Conservation (phyloP, 2,113 vertebrate species). For the Corydoras sp. region DNA sequence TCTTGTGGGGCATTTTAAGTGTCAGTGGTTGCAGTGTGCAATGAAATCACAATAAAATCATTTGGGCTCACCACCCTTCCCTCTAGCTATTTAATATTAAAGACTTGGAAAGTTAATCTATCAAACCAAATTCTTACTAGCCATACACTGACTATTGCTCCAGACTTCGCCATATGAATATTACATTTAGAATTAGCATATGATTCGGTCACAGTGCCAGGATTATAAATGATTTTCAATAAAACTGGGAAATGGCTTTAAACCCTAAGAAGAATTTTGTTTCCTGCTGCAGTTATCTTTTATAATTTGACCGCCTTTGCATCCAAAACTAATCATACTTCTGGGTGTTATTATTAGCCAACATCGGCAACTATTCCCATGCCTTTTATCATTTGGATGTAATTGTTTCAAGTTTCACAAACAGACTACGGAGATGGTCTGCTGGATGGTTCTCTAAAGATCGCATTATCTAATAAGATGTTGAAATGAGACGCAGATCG, state of each 20-base stretch:
- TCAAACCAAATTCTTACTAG: conserved; percentile 21
- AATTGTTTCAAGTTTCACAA: not conserved
- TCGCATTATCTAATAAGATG: no score
- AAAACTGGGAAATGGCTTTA: conserved; percentile 30
- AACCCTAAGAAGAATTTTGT: conserved; percentile 22
- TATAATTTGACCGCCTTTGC: conserved; percentile 21
- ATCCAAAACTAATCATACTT: conserved; percentile 19
- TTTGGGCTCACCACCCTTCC: conserved; percentile 21
- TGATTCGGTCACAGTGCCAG: conserved; percentile 24
- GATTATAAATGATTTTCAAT: conserved; percentile 42
- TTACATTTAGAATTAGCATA: conserved; percentile 43
- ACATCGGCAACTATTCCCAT: not conserved
- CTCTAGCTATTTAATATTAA: conserved; percentile 40
- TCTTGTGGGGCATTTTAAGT: not conserved
- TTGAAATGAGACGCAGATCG: no score
- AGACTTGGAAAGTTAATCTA: conserved; percentile 34
- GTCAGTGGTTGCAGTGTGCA: not conserved
- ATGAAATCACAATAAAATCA: conserved; percentile 25
- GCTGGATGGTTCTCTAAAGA: no score
- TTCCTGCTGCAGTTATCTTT: conserved; percentile 22
- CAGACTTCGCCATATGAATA: conserved; percentile 37
- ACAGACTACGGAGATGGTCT: not conserved
- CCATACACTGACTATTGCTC: conserved; percentile 25
- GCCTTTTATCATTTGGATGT: not conserved
- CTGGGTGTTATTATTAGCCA: conserved; percentile 12